Percentiles rank a stretch among this genome's conserved stretches.
Conservation (phyloP, 2,113 vertebrate species). For the Mus spicilegus region DNA sequence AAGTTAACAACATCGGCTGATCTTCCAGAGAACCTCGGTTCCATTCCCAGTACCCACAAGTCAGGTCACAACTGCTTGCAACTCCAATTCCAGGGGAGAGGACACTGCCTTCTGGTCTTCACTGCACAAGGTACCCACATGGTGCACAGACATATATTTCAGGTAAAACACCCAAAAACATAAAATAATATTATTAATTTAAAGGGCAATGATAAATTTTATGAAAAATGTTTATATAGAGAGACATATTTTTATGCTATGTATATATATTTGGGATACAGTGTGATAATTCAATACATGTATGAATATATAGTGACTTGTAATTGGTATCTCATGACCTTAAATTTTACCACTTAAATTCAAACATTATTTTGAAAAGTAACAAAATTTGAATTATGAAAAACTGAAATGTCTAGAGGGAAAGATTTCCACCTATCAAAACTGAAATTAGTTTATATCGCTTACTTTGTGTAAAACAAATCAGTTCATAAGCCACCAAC, state of each 20-base stretch:
- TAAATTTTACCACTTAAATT: not conserved
- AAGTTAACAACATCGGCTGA: not conserved
- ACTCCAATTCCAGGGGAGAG: not conserved
- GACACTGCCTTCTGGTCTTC: not conserved
- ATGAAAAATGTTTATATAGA: not conserved
- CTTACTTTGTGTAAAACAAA: not conserved
- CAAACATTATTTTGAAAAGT: not conserved
- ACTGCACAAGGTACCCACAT: not conserved
- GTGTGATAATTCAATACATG: not conserved
- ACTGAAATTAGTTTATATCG: not conserved
- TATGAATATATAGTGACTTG: not conserved
- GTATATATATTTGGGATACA: not conserved
- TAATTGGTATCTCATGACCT: not conserved
- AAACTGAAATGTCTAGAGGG: not conserved
- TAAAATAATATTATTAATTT: not conserved
- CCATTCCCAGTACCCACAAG: not conserved
- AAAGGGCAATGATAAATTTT: conserved; percentile 20
- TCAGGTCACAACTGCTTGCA: not conserved
- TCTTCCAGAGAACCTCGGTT: not conserved
- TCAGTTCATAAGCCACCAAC: not conserved
- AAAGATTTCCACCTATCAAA: not conserved
- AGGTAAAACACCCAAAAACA: not conserved
- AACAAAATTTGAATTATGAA: not conserved
- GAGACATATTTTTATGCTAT: not conserved
- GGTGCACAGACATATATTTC: not conserved